Percentiles rank a stretch among this genome's conserved stretches.
phyloP scores from a whole-genome alignment of 23 tunicate genomes.

The Trididemnum clinides region DNA sequence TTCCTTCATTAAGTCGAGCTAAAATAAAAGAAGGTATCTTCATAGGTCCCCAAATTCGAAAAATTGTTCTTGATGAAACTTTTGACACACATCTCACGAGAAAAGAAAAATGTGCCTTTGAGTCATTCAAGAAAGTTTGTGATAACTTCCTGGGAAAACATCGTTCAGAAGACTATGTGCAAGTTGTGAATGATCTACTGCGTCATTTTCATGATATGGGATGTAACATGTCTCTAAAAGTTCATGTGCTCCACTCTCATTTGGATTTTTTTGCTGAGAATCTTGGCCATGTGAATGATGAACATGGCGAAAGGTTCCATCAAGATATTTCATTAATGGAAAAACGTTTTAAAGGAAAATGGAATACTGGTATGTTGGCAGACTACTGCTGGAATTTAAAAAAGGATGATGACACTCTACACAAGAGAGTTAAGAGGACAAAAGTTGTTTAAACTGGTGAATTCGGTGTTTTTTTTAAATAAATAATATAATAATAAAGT shows the following conservation, averaged over 20 bases:
- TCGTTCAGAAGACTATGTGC: conserved; percentile 5
- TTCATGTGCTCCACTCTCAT: conserved; percentile 22
- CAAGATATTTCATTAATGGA: conserved; percentile 1
- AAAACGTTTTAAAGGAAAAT: conserved; percentile 1
- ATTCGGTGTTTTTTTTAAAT: not conserved
- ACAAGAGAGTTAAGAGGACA: conserved; percentile 15
- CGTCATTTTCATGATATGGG: conserved; percentile 13
- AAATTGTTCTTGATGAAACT: conserved; percentile 1
- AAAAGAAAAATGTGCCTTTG: conserved; percentile 15
- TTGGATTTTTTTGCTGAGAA: conserved; percentile 5
- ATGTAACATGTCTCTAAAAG: conserved; percentile 16
- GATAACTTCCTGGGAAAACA: conserved; percentile 17
- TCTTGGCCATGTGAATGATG: conserved; percentile 6
- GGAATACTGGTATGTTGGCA: conserved; percentile 19
- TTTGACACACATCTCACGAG: conserved; percentile 5
- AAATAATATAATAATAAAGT: conserved; percentile 4
- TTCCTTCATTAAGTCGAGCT: conserved; percentile 6
- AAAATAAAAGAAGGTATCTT: conserved; percentile 18
- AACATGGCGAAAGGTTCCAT: conserved; percentile 19
- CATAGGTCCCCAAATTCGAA: conserved; percentile 10
- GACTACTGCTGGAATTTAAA: conserved; percentile 7
- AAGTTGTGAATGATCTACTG: conserved; percentile 17
- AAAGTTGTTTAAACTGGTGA: conserved; percentile 1
- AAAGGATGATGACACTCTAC: conserved; percentile 9
- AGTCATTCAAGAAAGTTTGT: conserved; percentile 16